Percentiles rank a stretch among this genome's conserved stretches.
These are phyloP conservation scores for Urocyon cinereoargenteus DNA, from an alignment of 2,797 vertebrate species.

Conservation along the genomic window DNA sequence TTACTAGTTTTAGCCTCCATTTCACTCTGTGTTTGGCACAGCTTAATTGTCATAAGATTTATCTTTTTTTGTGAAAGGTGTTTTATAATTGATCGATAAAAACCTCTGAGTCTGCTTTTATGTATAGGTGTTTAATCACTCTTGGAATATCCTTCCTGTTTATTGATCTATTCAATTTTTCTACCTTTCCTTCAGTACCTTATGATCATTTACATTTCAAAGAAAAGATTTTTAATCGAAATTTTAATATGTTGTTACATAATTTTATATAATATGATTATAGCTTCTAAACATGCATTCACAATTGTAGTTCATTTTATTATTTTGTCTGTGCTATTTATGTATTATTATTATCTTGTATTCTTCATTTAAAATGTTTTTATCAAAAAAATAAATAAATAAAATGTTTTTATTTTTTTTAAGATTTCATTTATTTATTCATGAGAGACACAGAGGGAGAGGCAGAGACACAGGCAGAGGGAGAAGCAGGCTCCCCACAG, in stretches of 20 bases:
- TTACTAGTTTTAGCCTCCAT: neutral
- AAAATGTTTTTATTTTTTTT: neutral
- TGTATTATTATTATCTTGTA: neutral
- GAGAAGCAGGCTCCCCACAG: no score
- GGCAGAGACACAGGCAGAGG: no score
- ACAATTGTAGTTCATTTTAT: neutral
- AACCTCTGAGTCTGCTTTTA: neutral
- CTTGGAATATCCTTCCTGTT: neutral
- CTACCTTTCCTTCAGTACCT: neutral
- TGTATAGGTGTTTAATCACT: neutral
- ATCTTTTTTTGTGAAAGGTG: neutral
- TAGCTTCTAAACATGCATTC: neutral
- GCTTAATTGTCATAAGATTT: neutral
- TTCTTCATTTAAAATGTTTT: neutral
- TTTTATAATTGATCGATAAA: conserved; percentile 23
- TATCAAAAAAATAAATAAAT: no score
- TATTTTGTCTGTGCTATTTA: neutral
- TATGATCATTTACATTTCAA: conserved; percentile 1
- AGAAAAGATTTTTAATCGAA: neutral
- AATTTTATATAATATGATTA: neutral
- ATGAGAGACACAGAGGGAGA: no score
- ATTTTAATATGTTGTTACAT: neutral
- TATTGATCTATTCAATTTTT: neutral
- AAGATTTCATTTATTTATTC: no score
- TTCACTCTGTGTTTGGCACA: neutral